A percentile compares a stretch with the other conserved stretches of the same genome.
Evolutionary conservation across 2,888 invertebrate genomes (phyloP).

Genomic region (Sinodicranocentrus sp.): DNA sequence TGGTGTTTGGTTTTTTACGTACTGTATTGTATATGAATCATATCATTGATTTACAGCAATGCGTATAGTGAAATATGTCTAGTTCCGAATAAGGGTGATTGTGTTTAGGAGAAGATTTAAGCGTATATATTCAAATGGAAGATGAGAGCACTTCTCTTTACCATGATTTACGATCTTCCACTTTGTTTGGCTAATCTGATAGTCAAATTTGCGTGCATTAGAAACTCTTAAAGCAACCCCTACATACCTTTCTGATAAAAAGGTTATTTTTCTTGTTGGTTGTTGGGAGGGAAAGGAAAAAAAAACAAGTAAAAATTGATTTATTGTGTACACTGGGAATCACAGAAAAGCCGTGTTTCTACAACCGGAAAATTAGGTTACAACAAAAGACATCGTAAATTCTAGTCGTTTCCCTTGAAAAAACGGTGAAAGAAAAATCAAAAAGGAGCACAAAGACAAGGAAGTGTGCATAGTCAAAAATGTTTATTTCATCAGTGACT

Average conservation of each 20-base stretch:
- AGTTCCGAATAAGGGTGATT: slow-evolving; percentile 27
- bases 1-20: background rate
- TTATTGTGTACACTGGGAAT: slow-evolving; percentile 29
- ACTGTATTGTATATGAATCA: background rate
- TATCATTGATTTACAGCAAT: background rate
- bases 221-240: background rate
- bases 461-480: too few species aligned
- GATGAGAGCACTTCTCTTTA: slow-evolving; percentile 9
- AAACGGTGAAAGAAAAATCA: too few species aligned
- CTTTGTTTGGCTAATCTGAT: slow-evolving; percentile 51
- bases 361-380: slow-evolving; percentile 51
- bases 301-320: slow-evolving; percentile 32
- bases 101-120: background rate
- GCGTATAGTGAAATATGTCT: background rate
- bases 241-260: background rate
- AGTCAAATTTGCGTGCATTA: slow-evolving; percentile 40
- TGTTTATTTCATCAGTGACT: too few species aligned
- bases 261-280: slow-evolving; percentile 1
- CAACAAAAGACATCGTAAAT: background rate
- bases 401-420: too few species aligned
- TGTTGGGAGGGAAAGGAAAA: background rate
- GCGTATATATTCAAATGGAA: background rate
- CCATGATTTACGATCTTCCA: slow-evolving; percentile 55
- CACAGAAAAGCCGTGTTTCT: slow-evolving; percentile 24
- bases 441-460: too few species aligned